A percentile compares a stretch with the other conserved stretches of the same genome.
Conservation (phyloP, 2,888 invertebrate genomes). For the Cataglyphis altisquamis region DNA sequence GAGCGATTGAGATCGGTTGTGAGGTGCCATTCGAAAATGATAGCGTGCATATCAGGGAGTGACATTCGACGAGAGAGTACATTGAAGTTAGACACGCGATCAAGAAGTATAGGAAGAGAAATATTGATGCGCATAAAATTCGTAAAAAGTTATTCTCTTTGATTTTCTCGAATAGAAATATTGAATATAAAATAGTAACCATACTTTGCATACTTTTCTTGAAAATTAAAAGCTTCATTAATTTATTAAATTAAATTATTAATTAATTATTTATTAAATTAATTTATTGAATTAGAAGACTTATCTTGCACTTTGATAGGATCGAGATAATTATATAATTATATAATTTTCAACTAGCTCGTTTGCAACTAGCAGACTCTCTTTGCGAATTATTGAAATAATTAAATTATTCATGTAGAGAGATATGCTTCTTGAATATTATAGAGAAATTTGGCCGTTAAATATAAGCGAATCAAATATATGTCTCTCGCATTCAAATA, state of each 20-base stretch:
- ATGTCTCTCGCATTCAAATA: neutral
- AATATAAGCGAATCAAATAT: neutral
- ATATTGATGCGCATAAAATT: conserved; percentile 7
- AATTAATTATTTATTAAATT: too few species aligned
- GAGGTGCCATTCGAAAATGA: conserved; percentile 35
- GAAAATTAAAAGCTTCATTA: neutral
- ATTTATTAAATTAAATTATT: too few species aligned
- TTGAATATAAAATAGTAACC: neutral
- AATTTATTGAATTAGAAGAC: too few species aligned
- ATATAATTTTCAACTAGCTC: neutral
- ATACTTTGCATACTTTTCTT: neutral
- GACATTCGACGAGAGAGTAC: conserved; percentile 25
- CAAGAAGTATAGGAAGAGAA: conserved; percentile 17
- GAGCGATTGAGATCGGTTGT: conserved; percentile 56
- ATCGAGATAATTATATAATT: neutral
- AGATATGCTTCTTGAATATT: neutral
- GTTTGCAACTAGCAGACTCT: neutral
- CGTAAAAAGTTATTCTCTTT: neutral
- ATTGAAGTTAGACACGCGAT: conserved; percentile 22
- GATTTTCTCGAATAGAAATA: neutral
- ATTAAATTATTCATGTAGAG: neutral
- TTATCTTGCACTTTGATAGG: neutral
- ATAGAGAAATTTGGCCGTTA: neutral
- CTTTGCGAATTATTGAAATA: neutral
- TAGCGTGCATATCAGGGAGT: conserved; percentile 13